Evolutionary conservation across 2,113 vertebrate genomes (phyloP), one percentile per base, ranked within the genome.

Genomic region (Dasypus novemcinctus): DNA sequence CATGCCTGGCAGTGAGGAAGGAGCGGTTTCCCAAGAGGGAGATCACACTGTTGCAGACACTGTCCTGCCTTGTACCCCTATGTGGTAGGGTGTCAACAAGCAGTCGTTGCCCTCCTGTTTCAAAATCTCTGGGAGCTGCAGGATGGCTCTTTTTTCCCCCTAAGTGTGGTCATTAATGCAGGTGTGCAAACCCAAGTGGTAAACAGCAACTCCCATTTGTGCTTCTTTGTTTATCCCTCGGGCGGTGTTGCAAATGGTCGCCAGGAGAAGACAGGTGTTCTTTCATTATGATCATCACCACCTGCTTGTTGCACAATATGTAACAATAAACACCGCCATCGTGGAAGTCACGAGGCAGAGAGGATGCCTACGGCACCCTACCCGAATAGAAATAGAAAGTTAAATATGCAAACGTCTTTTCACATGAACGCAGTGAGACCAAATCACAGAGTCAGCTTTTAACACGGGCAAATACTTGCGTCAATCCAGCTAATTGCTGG

Each of bases 131-230:
- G 71, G 31, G 11, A 78, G 27, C 66, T 21, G 21, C 11, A 88
- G 54, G 46, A 63, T 41, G 92, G 43, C 33, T 29, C 27, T 75
- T 49, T 78, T 49, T 75, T 14, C 4, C 61, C 54, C 54, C 61
- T 93, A 87, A 80, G 90, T 85, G 80, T 86, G 66, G 87, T 94
- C 64, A 41, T 95, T 57, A 43, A 76, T 54, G 81, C 90, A 97
- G 95, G 95, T 97, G 97, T 96, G 93, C 80, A 92, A 75, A 85
- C 15, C n/a, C n/a, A 31, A 38, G 33, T 81, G 74, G 91, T 96
- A 95, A 57, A 89, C 29, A 84, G 54, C 59, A 93, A 31, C 66
- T 63, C 89, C 54, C 29, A 27, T 66, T 84, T 91, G 66, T 68
- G 75, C 71, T 84, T 38, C 72, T 15, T 66, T 93, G 63, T 85